Evolutionary conservation across 2,888 invertebrate genomes (phyloP).

Genomic region (Argyra leucocephala): DNA sequence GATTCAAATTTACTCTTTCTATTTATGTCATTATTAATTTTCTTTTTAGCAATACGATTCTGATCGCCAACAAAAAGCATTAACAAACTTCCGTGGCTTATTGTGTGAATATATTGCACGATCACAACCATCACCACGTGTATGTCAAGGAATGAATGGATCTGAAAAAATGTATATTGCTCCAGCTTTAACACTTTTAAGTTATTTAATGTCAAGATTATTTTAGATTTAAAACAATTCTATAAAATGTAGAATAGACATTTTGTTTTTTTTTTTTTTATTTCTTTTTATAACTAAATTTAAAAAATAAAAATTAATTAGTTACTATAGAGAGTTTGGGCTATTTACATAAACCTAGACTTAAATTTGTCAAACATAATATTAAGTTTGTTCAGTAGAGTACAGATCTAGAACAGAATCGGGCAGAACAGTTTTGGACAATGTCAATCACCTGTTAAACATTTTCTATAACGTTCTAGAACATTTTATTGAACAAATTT

Average conservation of each 20-base stretch:
- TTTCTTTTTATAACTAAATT: too few relatives aligned
- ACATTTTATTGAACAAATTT: too few relatives aligned
- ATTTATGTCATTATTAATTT: constrained; percentile 21
- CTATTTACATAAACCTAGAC: too few relatives aligned
- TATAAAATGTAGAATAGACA: not conserved
- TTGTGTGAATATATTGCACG: constrained; percentile 46
- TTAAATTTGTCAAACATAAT: too few relatives aligned
- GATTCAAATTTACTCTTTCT: not conserved
- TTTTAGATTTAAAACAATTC: constrained; percentile 24
- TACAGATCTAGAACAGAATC: too few relatives aligned
- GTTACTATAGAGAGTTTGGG: too few relatives aligned
- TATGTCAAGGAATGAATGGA: constrained; percentile 31
- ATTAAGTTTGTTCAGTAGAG: too few relatives aligned
- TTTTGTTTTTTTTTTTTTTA: too few relatives aligned
- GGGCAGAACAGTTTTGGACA: too few relatives aligned
- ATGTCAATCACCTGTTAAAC: too few relatives aligned
- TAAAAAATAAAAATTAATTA: too few relatives aligned
- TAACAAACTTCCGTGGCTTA: constrained; percentile 49
- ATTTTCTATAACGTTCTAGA: too few relatives aligned
- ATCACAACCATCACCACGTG: constrained; percentile 33
- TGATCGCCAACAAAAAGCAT: constrained; percentile 48
- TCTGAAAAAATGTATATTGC: constrained; percentile 28
- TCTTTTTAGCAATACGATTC: constrained; percentile 49
- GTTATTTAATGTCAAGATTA: constrained; percentile 28
- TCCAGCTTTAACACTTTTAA: constrained; percentile 30